phyloP scores from a whole-genome alignment of 2,888 invertebrate species.

The Amitus sp. region DNA sequence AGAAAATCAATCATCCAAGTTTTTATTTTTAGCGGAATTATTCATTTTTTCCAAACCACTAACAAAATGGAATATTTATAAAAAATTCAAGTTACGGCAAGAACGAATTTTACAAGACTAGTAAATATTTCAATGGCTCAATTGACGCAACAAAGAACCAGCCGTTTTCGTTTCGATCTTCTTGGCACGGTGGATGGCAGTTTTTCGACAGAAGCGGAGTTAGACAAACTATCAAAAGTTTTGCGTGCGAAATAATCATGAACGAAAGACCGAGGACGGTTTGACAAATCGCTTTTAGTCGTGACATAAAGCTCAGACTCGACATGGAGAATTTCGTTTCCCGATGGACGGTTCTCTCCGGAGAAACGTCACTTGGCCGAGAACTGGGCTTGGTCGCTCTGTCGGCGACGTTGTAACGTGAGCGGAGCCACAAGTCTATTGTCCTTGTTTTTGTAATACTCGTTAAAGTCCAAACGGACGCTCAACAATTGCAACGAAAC shows the following conservation, averaged over 20 bases:
- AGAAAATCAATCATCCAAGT: too few species aligned
- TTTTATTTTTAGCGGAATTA: too few species aligned
- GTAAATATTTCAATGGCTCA: neutral
- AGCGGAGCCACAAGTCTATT: constrained; percentile 75
- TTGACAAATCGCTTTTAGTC: neutral
- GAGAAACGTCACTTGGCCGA: constrained; percentile 54
- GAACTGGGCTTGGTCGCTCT: constrained; percentile 56
- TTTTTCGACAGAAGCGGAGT: neutral
- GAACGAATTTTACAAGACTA: too few species aligned
- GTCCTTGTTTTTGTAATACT: constrained; percentile 89
- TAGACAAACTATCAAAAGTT: neutral
- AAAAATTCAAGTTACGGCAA: too few species aligned
- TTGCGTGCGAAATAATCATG: neutral
- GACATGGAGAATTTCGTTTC: neutral
- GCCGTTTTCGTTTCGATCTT: neutral
- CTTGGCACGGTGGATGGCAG: neutral
- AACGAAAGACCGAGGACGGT: neutral
- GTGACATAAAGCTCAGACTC: neutral
- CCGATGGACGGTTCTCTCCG: constrained; percentile 6
- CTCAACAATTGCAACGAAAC: constrained; percentile 90
- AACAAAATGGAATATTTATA: too few species aligned
- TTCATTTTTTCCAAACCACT: too few species aligned
- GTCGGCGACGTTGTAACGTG: constrained; percentile 63
- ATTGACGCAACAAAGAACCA: neutral
- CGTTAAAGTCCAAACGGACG: constrained; percentile 93